Evolutionary conservation across 2,797 vertebrate genomes (phyloP), one percentile per base, ranked within the genome.

Genomic region (Chaenodraco wilsoni): DNA sequence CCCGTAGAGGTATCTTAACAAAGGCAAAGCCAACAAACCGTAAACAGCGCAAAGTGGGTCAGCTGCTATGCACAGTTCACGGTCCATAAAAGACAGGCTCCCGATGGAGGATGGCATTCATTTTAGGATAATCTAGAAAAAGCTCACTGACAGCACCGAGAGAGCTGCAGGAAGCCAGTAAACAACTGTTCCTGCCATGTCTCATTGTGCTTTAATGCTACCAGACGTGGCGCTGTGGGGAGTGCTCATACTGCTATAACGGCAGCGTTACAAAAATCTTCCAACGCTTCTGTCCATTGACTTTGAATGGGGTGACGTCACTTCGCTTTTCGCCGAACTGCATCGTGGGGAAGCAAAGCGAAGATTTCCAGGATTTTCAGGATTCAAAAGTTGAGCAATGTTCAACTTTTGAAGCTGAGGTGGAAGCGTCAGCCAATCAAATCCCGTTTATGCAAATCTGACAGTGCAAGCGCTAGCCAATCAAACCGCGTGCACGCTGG

Each of bases 41-140:
- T 40, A 45, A 66, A 71, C 31, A 49, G 16, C 16, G 54, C 41
- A 68, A 83, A 82, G 59, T 83, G 76, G 76, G 81, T 79, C 75
- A 64, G 71, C 74, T n/a, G 41, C 50, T 69, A 19, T 8, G 45
- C 57, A 21, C 5, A 0, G 49, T 66, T 72, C 55, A 51, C 1
- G 40, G 64, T 50, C 73, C 49, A 60, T 60, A 69, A 46, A 64
- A 67, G 43, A 56, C 48, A 40, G 49, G 37, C 45, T 70, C 49
- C 67, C 72, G 11, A 19, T 48, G 44, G 75, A 72, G 67, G 52
- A 50, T 12, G 31, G 37, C 43, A n/a, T 58, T 68, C 54, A 56
- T 63, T 63, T 70, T 43, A 8, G 51, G 57, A 43, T 62, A 50
- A 70, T 69, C 51, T 43, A 16, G 64, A 79, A 37, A 66, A 56